Conservation (phyloP, 2,888 invertebrate genomes). For the Malachius bipustulatus region DNA sequence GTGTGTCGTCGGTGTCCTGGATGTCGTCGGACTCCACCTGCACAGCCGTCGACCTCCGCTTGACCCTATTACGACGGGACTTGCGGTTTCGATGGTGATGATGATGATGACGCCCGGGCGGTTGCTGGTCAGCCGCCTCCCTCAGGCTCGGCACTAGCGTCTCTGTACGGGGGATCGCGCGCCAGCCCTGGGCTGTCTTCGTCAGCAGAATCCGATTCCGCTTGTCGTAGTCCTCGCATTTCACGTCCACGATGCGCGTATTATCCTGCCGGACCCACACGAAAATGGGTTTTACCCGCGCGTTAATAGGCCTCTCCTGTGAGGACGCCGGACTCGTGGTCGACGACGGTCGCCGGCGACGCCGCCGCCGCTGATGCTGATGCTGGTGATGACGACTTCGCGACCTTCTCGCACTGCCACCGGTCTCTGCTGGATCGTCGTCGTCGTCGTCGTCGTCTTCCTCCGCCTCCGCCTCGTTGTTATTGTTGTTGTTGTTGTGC, state of each 20-base stretch:
- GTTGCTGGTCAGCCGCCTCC: constrained; percentile 36
- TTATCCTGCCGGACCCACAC: constrained; percentile 74
- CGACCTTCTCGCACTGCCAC: no score
- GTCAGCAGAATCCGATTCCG: constrained; percentile 72
- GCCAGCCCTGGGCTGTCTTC: constrained; percentile 72
- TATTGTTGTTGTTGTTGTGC: no score
- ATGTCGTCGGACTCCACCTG: constrained; percentile 31
- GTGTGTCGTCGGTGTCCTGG: constrained; percentile 18
- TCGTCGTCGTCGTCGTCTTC: no score
- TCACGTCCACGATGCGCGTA: constrained; percentile 69
- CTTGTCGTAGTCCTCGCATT: constrained; percentile 80
- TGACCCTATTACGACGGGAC: constrained; percentile 27
- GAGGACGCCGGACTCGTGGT: constrained; percentile 24
- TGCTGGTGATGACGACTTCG: no score
- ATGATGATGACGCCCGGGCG: constrained; percentile 24
- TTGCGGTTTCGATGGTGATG: constrained; percentile 23
- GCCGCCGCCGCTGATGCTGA: no score
- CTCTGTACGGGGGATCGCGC: constrained; percentile 68
- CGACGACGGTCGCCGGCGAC: no score
- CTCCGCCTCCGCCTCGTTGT: no score
- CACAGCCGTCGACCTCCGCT: constrained; percentile 32
- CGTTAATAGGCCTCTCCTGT: constrained; percentile 38
- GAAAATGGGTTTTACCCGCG: constrained; percentile 71
- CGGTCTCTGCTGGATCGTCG: no score
- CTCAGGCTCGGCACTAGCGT: constrained; percentile 39